Conservation (phyloP, 1,140 invertebrate species). For the Aphidius ervi region DNA sequence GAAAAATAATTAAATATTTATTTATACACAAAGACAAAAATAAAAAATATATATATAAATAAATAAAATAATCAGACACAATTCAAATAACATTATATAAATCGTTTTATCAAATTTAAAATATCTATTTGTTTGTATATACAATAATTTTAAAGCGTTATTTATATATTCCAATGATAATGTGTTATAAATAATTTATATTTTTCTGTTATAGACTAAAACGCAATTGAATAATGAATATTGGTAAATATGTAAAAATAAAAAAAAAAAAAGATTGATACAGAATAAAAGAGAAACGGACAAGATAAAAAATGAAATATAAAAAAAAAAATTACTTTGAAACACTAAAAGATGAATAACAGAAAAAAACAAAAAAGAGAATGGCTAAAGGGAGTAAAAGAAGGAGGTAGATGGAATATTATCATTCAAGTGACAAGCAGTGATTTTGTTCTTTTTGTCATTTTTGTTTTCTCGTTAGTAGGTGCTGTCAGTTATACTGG, state of each 20-base stretch:
- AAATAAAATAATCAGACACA: no score
- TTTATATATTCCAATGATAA: no score
- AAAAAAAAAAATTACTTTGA: not conserved
- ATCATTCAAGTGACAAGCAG: slow-evolving; percentile 20
- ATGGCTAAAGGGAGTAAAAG: not conserved
- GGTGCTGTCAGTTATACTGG: slow-evolving; percentile 13
- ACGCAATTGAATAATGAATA: slow-evolving; percentile 17
- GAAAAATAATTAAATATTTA: no score
- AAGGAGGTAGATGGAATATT: slow-evolving; percentile 1
- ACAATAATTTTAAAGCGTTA: no score
- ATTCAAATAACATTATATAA: no score
- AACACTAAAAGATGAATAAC: not conserved
- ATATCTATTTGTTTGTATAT: no score
- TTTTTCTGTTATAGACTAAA: not conserved
- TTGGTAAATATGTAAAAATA: slow-evolving; percentile 20
- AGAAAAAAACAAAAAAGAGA: not conserved
- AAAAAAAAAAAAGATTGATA: slow-evolving; percentile 1
- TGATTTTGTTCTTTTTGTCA: slow-evolving; percentile 16
- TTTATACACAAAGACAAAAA: no score
- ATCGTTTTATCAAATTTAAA: no score
- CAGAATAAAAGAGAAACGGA: not conserved
- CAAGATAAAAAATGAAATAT: not conserved
- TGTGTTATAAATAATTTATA: slow-evolving; percentile 8
- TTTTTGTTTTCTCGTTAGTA: slow-evolving; percentile 19
- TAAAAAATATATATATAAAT: no score